A percentile compares a stretch with the other conserved stretches of the same genome.
phyloP scores from a whole-genome alignment of 2,113 vertebrate genomes.

The Sinocyclocheilus anophthalmus region DNA sequence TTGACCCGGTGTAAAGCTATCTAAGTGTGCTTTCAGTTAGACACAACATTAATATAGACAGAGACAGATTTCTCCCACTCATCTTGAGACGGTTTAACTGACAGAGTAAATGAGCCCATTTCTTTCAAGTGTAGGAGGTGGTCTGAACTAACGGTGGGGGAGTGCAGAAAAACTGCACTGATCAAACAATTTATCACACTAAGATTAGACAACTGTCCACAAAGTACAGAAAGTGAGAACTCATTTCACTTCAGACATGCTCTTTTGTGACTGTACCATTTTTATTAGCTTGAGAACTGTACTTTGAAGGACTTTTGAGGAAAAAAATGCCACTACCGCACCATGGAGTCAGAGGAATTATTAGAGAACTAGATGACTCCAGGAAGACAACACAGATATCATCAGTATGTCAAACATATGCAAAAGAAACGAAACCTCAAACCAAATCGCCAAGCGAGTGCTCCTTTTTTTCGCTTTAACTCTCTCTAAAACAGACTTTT shows the following conservation, averaged over 20 bases:
- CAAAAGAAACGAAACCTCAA: slow-evolving; percentile 17
- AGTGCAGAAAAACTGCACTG: slow-evolving; percentile 17
- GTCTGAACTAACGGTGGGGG: slow-evolving; percentile 2
- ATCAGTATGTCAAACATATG: not conserved
- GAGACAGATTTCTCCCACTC: slow-evolving; percentile 34
- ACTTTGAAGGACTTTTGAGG: not conserved
- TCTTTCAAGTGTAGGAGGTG: slow-evolving; percentile 50
- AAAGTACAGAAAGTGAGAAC: not conserved
- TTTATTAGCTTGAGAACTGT: not conserved
- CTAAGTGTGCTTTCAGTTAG: slow-evolving; percentile 56
- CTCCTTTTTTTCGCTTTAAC: not conserved
- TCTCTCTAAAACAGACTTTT: slow-evolving; percentile 14
- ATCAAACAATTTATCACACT: slow-evolving; percentile 37
- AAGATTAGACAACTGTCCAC: slow-evolving; percentile 15
- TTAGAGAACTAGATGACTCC: not conserved
- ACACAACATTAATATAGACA: slow-evolving; percentile 30
- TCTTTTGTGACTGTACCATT: not conserved
- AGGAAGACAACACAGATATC: not conserved
- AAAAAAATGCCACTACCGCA: not conserved
- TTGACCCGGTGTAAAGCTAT: slow-evolving; percentile 58
- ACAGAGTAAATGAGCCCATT: slow-evolving; percentile 67
- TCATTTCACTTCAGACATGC: not conserved
- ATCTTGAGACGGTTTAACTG: slow-evolving; percentile 10
- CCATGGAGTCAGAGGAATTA: not conserved
- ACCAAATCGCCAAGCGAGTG: slow-evolving; percentile 16